Percentiles rank a stretch among this genome's conserved stretches.
Evolutionary conservation across 2,113 vertebrate species (phyloP).

Genomic region (Colinus virginianus): DNA sequence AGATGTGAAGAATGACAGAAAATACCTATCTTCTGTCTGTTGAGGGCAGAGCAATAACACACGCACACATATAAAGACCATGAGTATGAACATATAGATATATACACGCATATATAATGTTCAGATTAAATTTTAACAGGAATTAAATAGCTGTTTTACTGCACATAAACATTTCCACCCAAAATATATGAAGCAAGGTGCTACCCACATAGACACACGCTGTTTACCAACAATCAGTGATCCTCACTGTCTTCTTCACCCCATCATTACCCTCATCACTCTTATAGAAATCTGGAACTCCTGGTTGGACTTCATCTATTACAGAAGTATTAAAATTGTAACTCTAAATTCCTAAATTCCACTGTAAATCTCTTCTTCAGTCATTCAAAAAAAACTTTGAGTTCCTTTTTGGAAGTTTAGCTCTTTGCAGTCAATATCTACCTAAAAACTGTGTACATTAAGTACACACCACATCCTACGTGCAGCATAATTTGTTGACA

Average conservation of each 20-base stretch:
- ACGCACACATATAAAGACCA: not conserved
- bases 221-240: not conserved
- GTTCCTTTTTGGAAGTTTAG: not conserved
- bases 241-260: not conserved
- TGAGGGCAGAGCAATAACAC: not conserved
- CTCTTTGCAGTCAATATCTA: not conserved
- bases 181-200: not conserved
- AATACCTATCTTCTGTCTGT: not conserved
- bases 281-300: not conserved
- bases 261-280: rapidly evolving
- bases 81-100: not conserved
- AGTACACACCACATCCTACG: not conserved
- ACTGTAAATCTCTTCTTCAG: not conserved
- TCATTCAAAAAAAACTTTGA: not conserved
- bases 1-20: not conserved
- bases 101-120: not conserved
- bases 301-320: not conserved
- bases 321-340: not conserved
- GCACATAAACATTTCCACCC: not conserved
- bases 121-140: not conserved
- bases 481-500: not conserved
- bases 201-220: not conserved
- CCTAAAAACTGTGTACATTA: not conserved
- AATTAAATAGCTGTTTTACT: not conserved
- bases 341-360: not conserved